Conservation (phyloP, 2,888 invertebrate genomes). For the Cheilosia variabilis region DNA sequence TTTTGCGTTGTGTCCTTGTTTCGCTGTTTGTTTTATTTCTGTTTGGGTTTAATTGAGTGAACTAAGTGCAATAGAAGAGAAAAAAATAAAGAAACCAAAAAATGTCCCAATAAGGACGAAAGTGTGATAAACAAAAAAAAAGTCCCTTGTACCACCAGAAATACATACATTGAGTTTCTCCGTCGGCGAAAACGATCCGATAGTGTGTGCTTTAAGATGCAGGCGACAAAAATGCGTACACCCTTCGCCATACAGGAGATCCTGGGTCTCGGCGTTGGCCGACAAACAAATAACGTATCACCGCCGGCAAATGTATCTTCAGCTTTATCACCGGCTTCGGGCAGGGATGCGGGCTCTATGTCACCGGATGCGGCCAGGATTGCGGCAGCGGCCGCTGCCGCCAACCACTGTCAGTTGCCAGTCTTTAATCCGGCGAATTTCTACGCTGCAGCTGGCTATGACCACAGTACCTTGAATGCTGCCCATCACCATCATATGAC, state of each 20-base stretch:
- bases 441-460: constrained; percentile 83
- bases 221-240: constrained; percentile 83
- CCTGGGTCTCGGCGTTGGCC: constrained; percentile 82
- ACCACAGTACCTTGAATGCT: constrained; percentile 81
- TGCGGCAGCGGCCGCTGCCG: constrained; percentile 82
- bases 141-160: neutral
- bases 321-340: constrained; percentile 59
- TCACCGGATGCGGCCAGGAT: constrained; percentile 82
- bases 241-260: constrained; percentile 83
- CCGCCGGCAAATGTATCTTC: constrained; percentile 73
- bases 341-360: constrained; percentile 79
- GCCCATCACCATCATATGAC: constrained; percentile 84
- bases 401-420: constrained; percentile 83
- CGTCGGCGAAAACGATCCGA: constrained; percentile 64
- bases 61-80: constrained; percentile 56
- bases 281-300: constrained; percentile 75
- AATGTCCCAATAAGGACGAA: constrained; percentile 57
- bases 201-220: constrained; percentile 78
- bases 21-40: neutral
- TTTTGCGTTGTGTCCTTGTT: constrained; percentile 20
- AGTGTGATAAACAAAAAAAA: constrained; percentile 18
- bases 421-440: constrained; percentile 83
- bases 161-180: constrained; percentile 24
- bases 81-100: constrained; percentile 7
- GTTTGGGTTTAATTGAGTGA: constrained; percentile 41